phyloP scores from a whole-genome alignment of 2,888 invertebrate species.

The Cataglyphis albicans region DNA sequence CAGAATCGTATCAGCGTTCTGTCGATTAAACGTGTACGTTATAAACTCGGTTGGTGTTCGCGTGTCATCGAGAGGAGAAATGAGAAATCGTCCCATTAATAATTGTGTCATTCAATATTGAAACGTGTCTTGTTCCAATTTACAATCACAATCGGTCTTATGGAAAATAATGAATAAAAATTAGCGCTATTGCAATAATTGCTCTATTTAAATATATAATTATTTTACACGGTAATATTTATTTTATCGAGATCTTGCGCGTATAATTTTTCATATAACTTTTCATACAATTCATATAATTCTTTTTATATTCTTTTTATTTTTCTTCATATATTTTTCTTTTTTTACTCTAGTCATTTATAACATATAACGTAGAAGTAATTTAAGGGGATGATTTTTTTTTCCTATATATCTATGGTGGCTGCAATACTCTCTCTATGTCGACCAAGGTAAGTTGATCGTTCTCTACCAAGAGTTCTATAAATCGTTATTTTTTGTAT shows the following conservation, averaged over 20 bases:
- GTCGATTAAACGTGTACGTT: constrained; percentile 50
- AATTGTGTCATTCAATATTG: background rate
- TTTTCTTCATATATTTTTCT: no score
- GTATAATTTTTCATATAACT: background rate
- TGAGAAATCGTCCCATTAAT: constrained; percentile 15
- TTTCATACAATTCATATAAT: no score
- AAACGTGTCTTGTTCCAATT: constrained; percentile 8
- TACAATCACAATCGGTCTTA: background rate
- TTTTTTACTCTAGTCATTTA: background rate
- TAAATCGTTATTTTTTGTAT: constrained; percentile 62
- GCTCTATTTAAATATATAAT: background rate
- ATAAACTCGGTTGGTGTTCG: constrained; percentile 4
- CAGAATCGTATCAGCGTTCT: constrained; percentile 53
- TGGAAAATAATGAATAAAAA: background rate
- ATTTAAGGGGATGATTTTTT: background rate
- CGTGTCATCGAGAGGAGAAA: background rate
- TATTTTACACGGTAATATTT: background rate
- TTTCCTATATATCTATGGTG: background rate
- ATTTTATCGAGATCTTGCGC: background rate
- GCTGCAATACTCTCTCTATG: background rate
- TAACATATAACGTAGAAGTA: background rate
- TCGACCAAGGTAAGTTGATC: constrained; percentile 20
- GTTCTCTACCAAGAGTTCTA: constrained; percentile 58
- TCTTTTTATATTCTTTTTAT: no score
- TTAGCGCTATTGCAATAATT: background rate